Evolutionary conservation across 2,888 invertebrate genomes (phyloP), one percentile per base, ranked within the genome.

Genomic region (Cylindroiulus punctatus): DNA sequence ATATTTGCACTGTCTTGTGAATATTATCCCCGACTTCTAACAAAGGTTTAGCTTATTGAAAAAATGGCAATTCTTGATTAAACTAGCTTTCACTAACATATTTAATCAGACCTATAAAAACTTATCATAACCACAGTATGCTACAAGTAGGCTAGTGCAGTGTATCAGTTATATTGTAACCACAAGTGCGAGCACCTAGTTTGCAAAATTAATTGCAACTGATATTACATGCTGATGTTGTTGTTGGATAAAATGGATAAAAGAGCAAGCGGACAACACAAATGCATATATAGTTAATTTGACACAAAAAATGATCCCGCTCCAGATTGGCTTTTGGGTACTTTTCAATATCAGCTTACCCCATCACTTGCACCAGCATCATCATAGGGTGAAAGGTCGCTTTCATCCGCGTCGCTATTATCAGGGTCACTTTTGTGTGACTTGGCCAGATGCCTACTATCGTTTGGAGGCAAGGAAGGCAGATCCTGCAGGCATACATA

Each of bases 381-480:
- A 30, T 85, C 76, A 85, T 36, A 40, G 81, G 32, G 85, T 65
- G 57, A 65, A 52, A 42, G 26, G 57, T 81, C 85, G 85, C 81
- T 65, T 44, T 85, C 81, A 17, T 85, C 85, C 22, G 40, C 81
- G 76, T 81, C 81, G 19, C 85, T 85, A 65, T 40, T 85, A 57
- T 85, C 85, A 40, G 85, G 85, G 57, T 85, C 85, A 57, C 85
- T 85, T 85, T 85, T 85, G 32, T 85, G 85, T 57, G 81, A 81
- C 57, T 85, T 85, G 36, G 81, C 40, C 36, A n/a, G 85, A 12
- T 85, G 85, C 32, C 65, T 32, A 52, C 65, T 47, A 30, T n/a
- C 40, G 12, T 44, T 84, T n/a, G 42, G 47, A 14, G 84, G 84
- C 44, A 82, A 30, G 22, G 82, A 40, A 40, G 82, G 36, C 36